These are phyloP conservation scores for Chloroclysta siterata DNA, from an alignment of 2,888 invertebrate species.

Conservation along the genomic window DNA sequence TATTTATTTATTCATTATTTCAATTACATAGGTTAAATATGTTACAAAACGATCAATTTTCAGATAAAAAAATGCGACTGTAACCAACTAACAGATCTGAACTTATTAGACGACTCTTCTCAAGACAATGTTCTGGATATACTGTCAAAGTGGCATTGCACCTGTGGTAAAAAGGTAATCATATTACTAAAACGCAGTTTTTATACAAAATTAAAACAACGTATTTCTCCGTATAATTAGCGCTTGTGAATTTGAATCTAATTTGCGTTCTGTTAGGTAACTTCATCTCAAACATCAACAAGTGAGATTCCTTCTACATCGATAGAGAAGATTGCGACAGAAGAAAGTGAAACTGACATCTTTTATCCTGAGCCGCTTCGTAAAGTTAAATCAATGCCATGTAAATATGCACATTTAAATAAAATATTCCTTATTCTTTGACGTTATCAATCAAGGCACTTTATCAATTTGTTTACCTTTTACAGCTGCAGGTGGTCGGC, in stretches of 20 bases:
- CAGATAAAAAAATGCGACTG: slow-evolving; percentile 80
- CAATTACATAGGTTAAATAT: not conserved
- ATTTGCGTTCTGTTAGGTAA: slow-evolving; percentile 51
- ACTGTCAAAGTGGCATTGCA: slow-evolving; percentile 77
- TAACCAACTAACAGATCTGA: slow-evolving; percentile 69
- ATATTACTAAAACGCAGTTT: not conserved
- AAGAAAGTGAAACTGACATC: slow-evolving; percentile 49
- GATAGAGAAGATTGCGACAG: slow-evolving; percentile 48
- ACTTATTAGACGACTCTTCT: slow-evolving; percentile 69
- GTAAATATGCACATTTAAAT: slow-evolving; percentile 41
- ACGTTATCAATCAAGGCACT: not conserved
- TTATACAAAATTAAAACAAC: too few species aligned
- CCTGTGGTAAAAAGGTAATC: slow-evolving; percentile 72
- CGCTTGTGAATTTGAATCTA: not conserved
- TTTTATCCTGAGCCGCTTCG: slow-evolving; percentile 61
- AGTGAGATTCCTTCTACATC: slow-evolving; percentile 63
- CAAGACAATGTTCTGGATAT: slow-evolving; percentile 75
- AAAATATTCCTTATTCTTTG: not conserved
- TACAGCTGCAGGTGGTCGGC: slow-evolving; percentile 57
- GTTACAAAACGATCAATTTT: slow-evolving; percentile 26
- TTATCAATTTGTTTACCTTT: slow-evolving; percentile 21
- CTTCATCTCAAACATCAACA: slow-evolving; percentile 73
- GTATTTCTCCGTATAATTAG: not conserved
- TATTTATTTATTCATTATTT: too few species aligned
- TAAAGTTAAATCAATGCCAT: slow-evolving; percentile 55